Base-by-base conservation (phyloP, 2,113 vertebrate genomes). In the Aix galericulata region DNA sequence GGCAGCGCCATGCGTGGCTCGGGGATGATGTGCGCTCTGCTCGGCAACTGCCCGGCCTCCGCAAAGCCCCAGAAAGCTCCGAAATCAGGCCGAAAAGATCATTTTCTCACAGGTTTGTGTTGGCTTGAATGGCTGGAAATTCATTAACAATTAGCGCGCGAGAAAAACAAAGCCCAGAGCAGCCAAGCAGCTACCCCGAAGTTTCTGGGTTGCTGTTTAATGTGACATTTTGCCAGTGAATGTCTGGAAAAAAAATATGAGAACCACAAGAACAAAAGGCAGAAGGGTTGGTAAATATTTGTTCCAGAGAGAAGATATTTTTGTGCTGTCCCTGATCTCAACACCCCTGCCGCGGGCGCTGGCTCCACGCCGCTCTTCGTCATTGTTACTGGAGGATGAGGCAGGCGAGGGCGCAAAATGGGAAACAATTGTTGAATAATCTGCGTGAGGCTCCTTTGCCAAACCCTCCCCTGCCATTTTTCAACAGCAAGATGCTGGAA, bases 231-330 rank as follows among this genome's bases (percentile, higher is more conserved):
- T 97, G 95, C 95, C 95, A 97, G 92, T 88, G 94, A 96, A 96
- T 81, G 94, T 96, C 95, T 96, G 96, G 91, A 80, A 88, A 85
- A 89, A 89, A 95, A 87, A 94, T 81, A 95, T 90, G 96, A 94
- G 96, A 96, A 97, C 94, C 95, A 95, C 94, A 95, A 96, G 94
- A 96, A 95, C 96, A 97, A 97, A 97, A 97, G 96, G 96, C 96
- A 97, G 95, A 95, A 94, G 94, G 91, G 95, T 96, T 97, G 96
- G 95, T 95, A 97, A 97, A 97, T 96, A 97, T 96, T 97, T 97
- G 96, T 96, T 97, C 95, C 96, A 97, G 96, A 96, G 95, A 96
- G 96, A 88, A 96, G 96, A 96, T 96, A 96, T 97, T 97, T 97
- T 97, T 97, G 94, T 96, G 95, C 96, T 95, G 95, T 96, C 95